Conservation (phyloP, 64 coral and sea anemone species). For the Catalaphyllia jardinei region DNA sequence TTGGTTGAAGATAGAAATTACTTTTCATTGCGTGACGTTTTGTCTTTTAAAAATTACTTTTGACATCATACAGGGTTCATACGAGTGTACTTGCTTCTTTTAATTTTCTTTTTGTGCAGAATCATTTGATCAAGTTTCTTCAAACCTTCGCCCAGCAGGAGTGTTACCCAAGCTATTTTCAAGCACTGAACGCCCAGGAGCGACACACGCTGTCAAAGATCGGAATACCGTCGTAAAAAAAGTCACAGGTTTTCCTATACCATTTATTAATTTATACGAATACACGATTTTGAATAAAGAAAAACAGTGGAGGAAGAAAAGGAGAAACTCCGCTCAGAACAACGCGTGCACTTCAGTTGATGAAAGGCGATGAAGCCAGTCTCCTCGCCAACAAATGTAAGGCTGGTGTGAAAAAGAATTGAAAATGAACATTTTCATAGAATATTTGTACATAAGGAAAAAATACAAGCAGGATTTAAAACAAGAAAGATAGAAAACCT, state of each 20-base stretch:
- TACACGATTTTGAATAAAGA: neutral
- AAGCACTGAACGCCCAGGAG: slow-evolving; percentile 85
- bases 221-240: slow-evolving; percentile 35
- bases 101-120: slow-evolving; percentile 37
- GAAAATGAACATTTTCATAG: neutral
- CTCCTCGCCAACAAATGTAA: neutral
- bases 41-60: no score
- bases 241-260: neutral
- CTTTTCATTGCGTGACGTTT: no score
- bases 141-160: slow-evolving; percentile 69
- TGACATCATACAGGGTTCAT: no score
- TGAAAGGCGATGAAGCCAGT: neutral
- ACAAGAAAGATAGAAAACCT: no score
- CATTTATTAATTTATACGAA: neutral
- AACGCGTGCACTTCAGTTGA: no score
- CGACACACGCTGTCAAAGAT: slow-evolving; percentile 84
- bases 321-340: neutral
- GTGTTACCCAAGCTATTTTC: slow-evolving; percentile 75
- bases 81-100: no score
- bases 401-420: neutral
- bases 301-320: neutral
- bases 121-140: slow-evolving; percentile 78
- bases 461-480: neutral
- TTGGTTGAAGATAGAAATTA: no score
- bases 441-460: neutral